These are phyloP conservation scores for Mesoligia furuncula DNA, from an alignment of 2,888 invertebrate genomes.

Conservation along the genomic window DNA sequence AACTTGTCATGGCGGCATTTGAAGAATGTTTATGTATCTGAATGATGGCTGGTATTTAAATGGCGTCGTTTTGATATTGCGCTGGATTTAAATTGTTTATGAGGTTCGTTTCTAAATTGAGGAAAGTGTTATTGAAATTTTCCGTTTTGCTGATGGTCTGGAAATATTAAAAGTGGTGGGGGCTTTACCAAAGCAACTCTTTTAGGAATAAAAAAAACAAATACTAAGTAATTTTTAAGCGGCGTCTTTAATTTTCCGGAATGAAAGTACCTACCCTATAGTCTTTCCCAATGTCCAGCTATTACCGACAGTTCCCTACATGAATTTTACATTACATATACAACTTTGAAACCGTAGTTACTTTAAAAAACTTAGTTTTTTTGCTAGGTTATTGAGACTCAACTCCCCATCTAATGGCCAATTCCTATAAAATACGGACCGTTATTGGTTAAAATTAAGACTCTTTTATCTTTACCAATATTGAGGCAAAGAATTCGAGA, in stretches of 20 bases:
- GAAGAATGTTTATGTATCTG: constrained; percentile 48
- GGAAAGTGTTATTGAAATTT: neutral
- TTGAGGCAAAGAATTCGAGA: no score
- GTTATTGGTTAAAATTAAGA: no score
- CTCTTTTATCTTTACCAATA: no score
- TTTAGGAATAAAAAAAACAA: fast-evolving
- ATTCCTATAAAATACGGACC: no score
- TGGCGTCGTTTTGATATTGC: constrained; percentile 52
- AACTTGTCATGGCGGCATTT: constrained; percentile 48
- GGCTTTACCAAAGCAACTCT: neutral
- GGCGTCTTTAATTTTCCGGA: neutral
- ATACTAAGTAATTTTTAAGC: neutral
- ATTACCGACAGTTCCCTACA: neutral
- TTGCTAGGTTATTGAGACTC: neutral
- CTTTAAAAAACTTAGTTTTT: neutral
- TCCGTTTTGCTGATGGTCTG: neutral
- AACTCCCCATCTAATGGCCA: neutral
- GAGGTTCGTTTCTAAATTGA: constrained; percentile 7
- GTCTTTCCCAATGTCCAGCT: neutral
- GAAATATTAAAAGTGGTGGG: neutral
- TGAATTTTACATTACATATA: neutral
- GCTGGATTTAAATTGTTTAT: constrained; percentile 46
- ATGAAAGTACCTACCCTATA: neutral
- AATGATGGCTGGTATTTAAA: constrained; percentile 52
- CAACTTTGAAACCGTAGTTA: no score